Percentiles rank a stretch among this genome's conserved stretches.
Evolutionary conservation across 2,888 invertebrate genomes (phyloP).

Genomic region (Diarsia dahlii): DNA sequence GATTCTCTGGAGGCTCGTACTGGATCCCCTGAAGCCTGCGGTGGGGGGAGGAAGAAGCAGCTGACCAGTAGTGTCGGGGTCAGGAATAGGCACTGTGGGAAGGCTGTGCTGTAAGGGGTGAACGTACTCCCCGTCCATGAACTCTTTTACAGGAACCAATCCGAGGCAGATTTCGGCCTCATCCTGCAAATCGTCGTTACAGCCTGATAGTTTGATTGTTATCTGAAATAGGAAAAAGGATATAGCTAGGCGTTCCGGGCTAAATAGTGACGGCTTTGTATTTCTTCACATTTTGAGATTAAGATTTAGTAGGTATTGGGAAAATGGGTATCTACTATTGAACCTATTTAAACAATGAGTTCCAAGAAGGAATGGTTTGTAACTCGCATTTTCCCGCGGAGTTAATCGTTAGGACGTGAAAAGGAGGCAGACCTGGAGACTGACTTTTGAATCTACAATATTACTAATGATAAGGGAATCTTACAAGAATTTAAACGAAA

Average conservation of each 20-base stretch:
- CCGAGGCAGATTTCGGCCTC: conserved; percentile 80
- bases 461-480: not conserved
- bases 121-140: conserved; percentile 63
- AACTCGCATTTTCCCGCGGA: not conserved
- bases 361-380: not conserved
- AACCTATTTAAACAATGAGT: not conserved
- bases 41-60: conserved; percentile 31
- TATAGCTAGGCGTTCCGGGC: not conserved
- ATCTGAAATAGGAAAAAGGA: conserved; percentile 71
- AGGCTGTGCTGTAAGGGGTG: conserved; percentile 77
- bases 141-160: conserved; percentile 72
- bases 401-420: not conserved
- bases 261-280: not conserved
- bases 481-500: not conserved
- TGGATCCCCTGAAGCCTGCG: conserved; percentile 29
- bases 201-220: conserved; percentile 79
- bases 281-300: not conserved
- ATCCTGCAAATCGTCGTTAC: conserved; percentile 77
- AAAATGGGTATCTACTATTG: not conserved
- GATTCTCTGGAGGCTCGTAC: conserved; percentile 42
- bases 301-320: not conserved
- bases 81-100: conserved; percentile 74
- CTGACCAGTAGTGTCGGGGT: conserved; percentile 23
- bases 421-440: not conserved
- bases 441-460: not conserved